Evolutionary conservation across 2,797 vertebrate genomes (phyloP).

Genomic region (Parambassis ranga): DNA sequence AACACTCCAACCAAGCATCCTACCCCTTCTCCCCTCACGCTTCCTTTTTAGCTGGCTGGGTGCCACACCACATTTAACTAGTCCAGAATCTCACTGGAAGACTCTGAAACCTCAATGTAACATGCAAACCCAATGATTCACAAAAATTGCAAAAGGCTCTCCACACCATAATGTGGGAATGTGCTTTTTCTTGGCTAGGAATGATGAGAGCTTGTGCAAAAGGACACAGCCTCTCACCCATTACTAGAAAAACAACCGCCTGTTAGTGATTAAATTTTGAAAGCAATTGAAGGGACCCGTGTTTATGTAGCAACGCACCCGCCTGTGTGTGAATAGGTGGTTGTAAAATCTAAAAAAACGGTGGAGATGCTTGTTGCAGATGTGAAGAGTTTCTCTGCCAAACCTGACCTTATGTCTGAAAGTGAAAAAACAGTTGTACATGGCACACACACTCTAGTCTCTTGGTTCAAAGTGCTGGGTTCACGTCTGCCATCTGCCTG

Average conservation of each 20-base stretch:
- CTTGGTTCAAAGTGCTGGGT: too few relatives aligned
- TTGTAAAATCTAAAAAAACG: too few relatives aligned
- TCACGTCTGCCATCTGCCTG: too few relatives aligned
- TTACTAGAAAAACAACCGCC: background rate
- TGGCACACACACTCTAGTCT: too few relatives aligned
- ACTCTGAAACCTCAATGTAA: constrained; percentile 55
- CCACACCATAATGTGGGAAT: constrained; percentile 18
- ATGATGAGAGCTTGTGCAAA: background rate
- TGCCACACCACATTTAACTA: constrained; percentile 52
- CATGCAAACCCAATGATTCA: constrained; percentile 51
- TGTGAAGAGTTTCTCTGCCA: too few relatives aligned
- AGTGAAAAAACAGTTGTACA: too few relatives aligned
- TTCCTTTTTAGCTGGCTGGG: constrained; percentile 30
- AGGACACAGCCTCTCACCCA: background rate
- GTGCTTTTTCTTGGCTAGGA: background rate
- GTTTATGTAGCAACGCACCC: too few relatives aligned
- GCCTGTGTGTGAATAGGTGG: too few relatives aligned
- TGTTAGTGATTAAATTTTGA: too few relatives aligned
- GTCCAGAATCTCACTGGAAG: constrained; percentile 51
- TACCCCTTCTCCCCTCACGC: constrained; percentile 9
- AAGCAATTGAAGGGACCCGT: too few relatives aligned
- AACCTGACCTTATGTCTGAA: too few relatives aligned
- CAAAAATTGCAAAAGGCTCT: constrained; percentile 36
- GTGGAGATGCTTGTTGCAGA: too few relatives aligned
- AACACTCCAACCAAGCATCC: constrained; percentile 8